Evolutionary conservation across 2,113 vertebrate genomes (phyloP).

Genomic region (Corythornis cristatus): DNA sequence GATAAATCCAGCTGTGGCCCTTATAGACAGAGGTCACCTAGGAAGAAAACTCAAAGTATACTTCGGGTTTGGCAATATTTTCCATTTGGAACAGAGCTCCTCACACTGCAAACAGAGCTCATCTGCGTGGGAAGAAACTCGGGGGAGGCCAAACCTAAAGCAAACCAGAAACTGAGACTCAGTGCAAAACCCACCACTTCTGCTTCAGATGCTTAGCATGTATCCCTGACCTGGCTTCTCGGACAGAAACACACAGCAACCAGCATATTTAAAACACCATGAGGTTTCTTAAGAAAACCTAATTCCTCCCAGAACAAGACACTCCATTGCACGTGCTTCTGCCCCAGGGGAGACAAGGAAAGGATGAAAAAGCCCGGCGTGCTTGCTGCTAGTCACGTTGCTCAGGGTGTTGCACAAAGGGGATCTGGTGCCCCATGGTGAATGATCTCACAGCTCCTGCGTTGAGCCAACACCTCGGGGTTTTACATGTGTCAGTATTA

Average conservation of each 20-base stretch:
- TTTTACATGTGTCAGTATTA: accelerated
- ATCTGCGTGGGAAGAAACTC: not conserved
- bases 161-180: not conserved
- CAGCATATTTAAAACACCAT: not conserved
- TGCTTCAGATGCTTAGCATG: not conserved
- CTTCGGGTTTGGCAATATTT: not conserved
- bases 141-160: not conserved
- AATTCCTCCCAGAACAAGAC: not conserved
- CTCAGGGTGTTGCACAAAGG: not conserved
- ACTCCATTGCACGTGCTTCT: not conserved
- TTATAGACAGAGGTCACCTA: not conserved
- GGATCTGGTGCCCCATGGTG: not conserved
- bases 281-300: not conserved
- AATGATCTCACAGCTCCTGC: accelerated
- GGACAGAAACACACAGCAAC: not conserved
- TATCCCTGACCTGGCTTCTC: not conserved
- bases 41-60: not conserved
- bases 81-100: not conserved
- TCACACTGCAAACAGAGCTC: not conserved
- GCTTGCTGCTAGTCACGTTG: not conserved
- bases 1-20: not conserved
- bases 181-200: not conserved
- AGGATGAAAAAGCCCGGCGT: accelerated
- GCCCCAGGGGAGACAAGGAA: not conserved
- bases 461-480: accelerated